Percentiles rank a stretch among this genome's conserved stretches.
Evolutionary conservation across 2,888 invertebrate species (phyloP).

Genomic region (Zaprionus obscuricornis): DNA sequence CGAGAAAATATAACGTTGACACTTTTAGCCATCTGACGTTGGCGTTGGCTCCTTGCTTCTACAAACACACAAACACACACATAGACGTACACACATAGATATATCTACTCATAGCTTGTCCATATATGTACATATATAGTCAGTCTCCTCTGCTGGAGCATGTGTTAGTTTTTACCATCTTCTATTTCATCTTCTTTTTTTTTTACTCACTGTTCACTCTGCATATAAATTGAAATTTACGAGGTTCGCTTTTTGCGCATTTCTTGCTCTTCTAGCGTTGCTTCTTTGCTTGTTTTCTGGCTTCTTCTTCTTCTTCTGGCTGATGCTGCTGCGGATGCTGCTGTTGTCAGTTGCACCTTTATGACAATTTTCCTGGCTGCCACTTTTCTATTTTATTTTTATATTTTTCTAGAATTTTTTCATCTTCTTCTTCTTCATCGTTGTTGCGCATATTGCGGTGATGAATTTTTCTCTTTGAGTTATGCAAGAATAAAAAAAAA

Average conservation of each 20-base stretch:
- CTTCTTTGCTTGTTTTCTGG: too few species aligned
- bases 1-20: constrained; percentile 75
- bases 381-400: constrained; percentile 60
- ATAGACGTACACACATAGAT: too few species aligned
- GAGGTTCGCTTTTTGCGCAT: constrained; percentile 33
- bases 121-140: constrained; percentile 3
- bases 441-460: constrained; percentile 74
- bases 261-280: constrained; percentile 10
- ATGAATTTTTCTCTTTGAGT: constrained; percentile 81
- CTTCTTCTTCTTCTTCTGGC: constrained; percentile 4
- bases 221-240: constrained; percentile 83
- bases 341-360: constrained; percentile 80
- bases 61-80: constrained; percentile 13
- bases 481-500: constrained; percentile 44
- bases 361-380: constrained; percentile 77
- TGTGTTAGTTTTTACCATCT: constrained; percentile 22
- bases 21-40: constrained; percentile 58
- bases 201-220: constrained; percentile 74
- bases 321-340: constrained; percentile 31
- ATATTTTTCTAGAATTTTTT: constrained; percentile 21
- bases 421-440: constrained; percentile 26
- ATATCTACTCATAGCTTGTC: neutral
- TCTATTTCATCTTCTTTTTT: constrained; percentile 31
- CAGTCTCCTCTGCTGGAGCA: constrained; percentile 10
- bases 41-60: constrained; percentile 30